phyloP scores from a whole-genome alignment of 2,113 vertebrate genomes.

The Daphoenositta chrysoptera region DNA sequence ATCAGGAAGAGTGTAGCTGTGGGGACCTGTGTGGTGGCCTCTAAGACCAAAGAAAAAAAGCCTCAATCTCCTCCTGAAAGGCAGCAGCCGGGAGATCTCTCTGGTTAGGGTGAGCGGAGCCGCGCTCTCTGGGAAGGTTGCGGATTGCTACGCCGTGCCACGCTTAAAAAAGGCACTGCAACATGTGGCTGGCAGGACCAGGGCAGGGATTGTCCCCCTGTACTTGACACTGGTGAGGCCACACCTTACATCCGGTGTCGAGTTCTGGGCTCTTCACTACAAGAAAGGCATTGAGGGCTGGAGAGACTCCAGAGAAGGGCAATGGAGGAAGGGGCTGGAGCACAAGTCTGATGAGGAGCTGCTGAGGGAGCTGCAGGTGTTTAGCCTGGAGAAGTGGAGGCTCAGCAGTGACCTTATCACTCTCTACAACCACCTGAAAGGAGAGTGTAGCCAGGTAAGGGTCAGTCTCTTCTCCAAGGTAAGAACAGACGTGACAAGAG shows the following conservation, averaged over 20 bases:
- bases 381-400: background rate
- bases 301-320: background rate
- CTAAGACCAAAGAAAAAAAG: too few relatives aligned
- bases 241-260: accelerated
- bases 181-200: background rate
- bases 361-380: too few relatives aligned
- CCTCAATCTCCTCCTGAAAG: too few relatives aligned
- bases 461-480: background rate
- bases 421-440: background rate
- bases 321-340: accelerated
- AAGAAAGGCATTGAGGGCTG: background rate
- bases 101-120: too few relatives aligned
- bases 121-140: too few relatives aligned
- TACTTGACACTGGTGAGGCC: background rate
- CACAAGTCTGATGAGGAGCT: background rate
- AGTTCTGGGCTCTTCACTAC: background rate
- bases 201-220: too few relatives aligned
- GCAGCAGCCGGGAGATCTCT: too few relatives aligned
- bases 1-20: background rate
- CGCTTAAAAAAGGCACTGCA: too few relatives aligned
- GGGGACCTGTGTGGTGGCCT: too few relatives aligned
- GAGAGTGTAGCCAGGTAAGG: background rate
- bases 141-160: too few relatives aligned
- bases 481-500: background rate
- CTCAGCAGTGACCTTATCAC: background rate